Base-by-base conservation (phyloP, 1,140 invertebrate genomes). In the Scylla paramamosain region DNA sequence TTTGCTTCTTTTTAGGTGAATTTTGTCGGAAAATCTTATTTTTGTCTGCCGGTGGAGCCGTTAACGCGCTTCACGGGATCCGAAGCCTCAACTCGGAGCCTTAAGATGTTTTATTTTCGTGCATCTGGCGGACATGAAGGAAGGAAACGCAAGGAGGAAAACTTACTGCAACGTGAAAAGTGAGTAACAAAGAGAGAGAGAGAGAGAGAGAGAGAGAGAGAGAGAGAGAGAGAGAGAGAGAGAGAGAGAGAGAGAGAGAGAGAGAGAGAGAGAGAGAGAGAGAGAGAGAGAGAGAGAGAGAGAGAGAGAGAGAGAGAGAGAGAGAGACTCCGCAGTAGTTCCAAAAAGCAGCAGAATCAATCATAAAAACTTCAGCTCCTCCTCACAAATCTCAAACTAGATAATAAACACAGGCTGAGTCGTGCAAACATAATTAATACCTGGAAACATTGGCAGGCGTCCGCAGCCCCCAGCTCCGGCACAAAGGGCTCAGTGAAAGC, bases 241-340 rank as follows among this genome's bases (percentile, higher is more conserved):
- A 25, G 20, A 25, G 20, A 67, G 20, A 67, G 20, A 67, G 10
- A 20, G 59, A 67, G 59, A 67, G 59, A 67, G 59, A 67, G 59
- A 67, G 59, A 67, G 59, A 67, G 59, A 67, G 59, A 67, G 59
- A 67, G 59, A 67, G 59, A 67, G 59, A 67, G 59, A 77, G 25
- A n/a, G 67, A 77, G 67, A n/a, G 25, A 59, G 10, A 77, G 25
- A 77, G 67, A 77, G 67, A 77, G 67, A 77, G 67, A 77, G 67
- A 77, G 67, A 77, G 67, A 77, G 67, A 77, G 67, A n/a, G 25
- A n/a, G 67, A 77, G 67, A 77, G 67, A 77, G 67, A 77, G 67
- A 77, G 67, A 77, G 67, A n/a, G n/a, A 77, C 4, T 1, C 12
- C 8, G 20, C 52, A 59, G 16, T 59, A 59, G 52, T 20, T 20